Evolutionary conservation across 2,888 invertebrate species (phyloP), one percentile per base, ranked within the genome.

Genomic region (Nowickia ferox): DNA sequence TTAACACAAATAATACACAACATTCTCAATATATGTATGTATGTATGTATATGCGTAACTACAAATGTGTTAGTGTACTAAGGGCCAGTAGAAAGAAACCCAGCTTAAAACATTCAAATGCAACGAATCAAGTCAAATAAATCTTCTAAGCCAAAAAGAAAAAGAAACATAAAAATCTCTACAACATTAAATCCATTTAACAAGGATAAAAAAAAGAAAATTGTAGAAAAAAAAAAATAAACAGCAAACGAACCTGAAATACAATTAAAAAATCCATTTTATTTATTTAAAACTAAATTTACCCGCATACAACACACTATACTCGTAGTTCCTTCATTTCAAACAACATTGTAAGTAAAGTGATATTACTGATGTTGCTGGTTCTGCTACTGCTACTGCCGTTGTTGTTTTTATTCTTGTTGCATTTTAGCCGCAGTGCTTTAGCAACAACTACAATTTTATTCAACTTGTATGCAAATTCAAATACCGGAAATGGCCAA

Each of bases 401-500:
- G 51, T 38, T 79, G 38, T 57, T 74, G 42, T 57, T 78, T 61
- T 76, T 72, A 42, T 76, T 68, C 11, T 72, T 80, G 53, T 83
- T 76, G 78, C 51, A 75, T 75, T 82, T 69, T 76, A 83, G 77
- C 83, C 72, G 83, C 86, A 83, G 75, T 79, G 61, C 75, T 79
- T 57, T 71, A 75, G 71, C 74, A 75, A 71, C 30, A 30, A 30
- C 75, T 78, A 79, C 69, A 84, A 82, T 78, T 86, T 80, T 51
- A 72, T 71, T 76, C 71, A 75, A 83, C 83, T 86, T 78, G 79
- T 86, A 83, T 88, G 88, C 61, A 81, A 81, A 87, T 88, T 87
- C 87, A 89, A 88, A 89, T 88, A 87, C 84, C 87, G 88, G 84
- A 88, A 87, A 75, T 86, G 65, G 79, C 83, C 86, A 86, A 86